These are phyloP conservation scores for Artemia franciscana DNA, from an alignment of 1,140 invertebrate genomes.

Conservation along the genomic window DNA sequence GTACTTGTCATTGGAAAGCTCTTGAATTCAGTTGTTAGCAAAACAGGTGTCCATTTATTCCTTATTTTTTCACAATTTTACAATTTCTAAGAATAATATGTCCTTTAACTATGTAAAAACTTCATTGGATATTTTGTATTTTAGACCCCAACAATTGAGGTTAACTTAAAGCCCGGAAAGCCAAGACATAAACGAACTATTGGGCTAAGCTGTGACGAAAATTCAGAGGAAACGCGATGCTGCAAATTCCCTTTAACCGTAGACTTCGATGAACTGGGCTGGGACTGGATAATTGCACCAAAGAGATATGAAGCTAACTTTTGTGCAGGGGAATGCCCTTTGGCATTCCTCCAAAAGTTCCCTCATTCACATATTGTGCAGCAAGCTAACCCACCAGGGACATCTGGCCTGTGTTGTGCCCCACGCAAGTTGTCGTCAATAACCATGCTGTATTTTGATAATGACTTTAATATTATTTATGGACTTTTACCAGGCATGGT, in stretches of 20 bases:
- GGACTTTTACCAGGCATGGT: conserved; percentile 76
- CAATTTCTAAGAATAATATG: no score
- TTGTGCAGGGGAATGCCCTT: conserved; percentile 83
- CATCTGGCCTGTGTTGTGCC: conserved; percentile 63
- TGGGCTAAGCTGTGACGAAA: conserved; percentile 49
- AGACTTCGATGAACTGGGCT: conserved; percentile 86
- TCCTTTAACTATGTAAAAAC: no score
- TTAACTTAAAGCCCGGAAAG: conserved; percentile 34
- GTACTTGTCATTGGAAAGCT: no score
- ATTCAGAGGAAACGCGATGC: conserved; percentile 49
- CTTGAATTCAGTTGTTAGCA: no score
- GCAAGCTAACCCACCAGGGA: conserved; percentile 37
- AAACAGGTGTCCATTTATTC: no score
- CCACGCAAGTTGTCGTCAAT: conserved; percentile 68
- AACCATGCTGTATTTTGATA: conserved; percentile 77
- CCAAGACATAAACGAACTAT: conserved; percentile 42
- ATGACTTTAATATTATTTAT: conserved; percentile 62
- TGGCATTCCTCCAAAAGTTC: conserved; percentile 61
- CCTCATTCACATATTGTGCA: conserved; percentile 82
- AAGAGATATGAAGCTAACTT: conserved; percentile 87
- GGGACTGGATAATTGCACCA: conserved; percentile 96
- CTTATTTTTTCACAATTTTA: no score
- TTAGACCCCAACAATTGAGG: conserved; percentile 56
- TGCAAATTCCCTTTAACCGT: conserved; percentile 77
- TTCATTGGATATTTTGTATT: no score